These are phyloP conservation scores for Thunnus maccoyii DNA, from an alignment of 2,113 vertebrate species.

Conservation along the genomic window DNA sequence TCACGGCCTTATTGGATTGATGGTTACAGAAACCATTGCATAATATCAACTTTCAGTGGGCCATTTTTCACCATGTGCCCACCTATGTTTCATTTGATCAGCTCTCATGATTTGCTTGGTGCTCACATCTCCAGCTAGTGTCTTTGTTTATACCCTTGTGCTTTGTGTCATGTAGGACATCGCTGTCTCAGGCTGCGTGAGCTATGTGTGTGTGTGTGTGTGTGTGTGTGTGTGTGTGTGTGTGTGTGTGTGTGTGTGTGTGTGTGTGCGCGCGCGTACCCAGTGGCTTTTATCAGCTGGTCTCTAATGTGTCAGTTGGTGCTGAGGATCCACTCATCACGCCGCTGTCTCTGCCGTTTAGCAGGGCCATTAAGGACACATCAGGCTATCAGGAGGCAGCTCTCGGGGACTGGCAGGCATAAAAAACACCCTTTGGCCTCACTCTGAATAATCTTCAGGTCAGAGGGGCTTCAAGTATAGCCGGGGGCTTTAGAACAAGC, in stretches of 20 bases:
- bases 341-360: constrained; percentile 70
- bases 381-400: constrained; percentile 69
- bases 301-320: constrained; percentile 72
- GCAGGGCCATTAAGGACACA: constrained; percentile 74
- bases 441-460: constrained; percentile 73
- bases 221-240: constrained; percentile 24
- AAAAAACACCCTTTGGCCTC: constrained; percentile 75
- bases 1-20: constrained; percentile 80
- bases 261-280: constrained; percentile 21
- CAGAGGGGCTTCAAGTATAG: constrained; percentile 46
- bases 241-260: constrained; percentile 19
- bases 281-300: constrained; percentile 69
- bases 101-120: constrained; percentile 58
- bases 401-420: constrained; percentile 63
- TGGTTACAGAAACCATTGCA: constrained; percentile 81
- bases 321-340: constrained; percentile 77
- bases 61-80: constrained; percentile 81
- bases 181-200: constrained; percentile 49
- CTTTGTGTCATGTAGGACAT: constrained; percentile 74
- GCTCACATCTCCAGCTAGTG: constrained; percentile 56
- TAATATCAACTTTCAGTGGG: constrained; percentile 79
- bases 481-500: constrained; percentile 56
- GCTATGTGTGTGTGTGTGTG: neutral
- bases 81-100: constrained; percentile 78
- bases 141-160: constrained; percentile 79